These are phyloP conservation scores for Phaedon cochleariae DNA, from an alignment of 2,888 invertebrate genomes.

Conservation along the genomic window DNA sequence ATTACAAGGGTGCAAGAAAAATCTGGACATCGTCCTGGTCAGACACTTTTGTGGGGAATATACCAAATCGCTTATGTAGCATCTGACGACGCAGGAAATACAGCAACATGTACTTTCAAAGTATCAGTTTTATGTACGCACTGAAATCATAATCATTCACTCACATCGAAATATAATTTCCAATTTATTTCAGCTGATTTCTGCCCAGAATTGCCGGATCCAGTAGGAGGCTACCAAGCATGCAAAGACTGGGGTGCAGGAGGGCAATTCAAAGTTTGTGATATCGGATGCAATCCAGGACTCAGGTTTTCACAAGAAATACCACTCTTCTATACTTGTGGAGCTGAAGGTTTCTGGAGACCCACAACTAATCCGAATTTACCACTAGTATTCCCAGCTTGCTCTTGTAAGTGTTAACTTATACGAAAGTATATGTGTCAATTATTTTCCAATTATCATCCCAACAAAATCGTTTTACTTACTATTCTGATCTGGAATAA, in stretches of 20 bases:
- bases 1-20: slow-evolving; percentile 82
- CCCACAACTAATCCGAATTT: slow-evolving; percentile 83
- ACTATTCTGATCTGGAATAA: no score
- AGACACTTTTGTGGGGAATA: slow-evolving; percentile 89
- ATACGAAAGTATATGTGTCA: neutral
- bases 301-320: slow-evolving; percentile 90
- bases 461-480: no score
- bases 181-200: slow-evolving; percentile 76
- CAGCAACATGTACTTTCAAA: slow-evolving; percentile 90
- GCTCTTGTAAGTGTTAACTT: slow-evolving; percentile 75
- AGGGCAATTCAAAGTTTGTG: slow-evolving; percentile 94
- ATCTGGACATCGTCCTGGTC: slow-evolving; percentile 87
- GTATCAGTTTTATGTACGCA: slow-evolving; percentile 85
- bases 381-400: slow-evolving; percentile 89
- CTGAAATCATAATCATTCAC: neutral
- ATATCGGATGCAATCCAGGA: slow-evolving; percentile 87
- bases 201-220: slow-evolving; percentile 88
- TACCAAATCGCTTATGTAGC: slow-evolving; percentile 95
- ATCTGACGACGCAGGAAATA: slow-evolving; percentile 90
- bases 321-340: slow-evolving; percentile 97
- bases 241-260: slow-evolving; percentile 97
- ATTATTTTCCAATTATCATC: neutral
- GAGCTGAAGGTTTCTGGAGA: slow-evolving; percentile 98
- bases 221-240: slow-evolving; percentile 88
- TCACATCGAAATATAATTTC: neutral